These are phyloP conservation scores for Cheilosia soror DNA, from an alignment of 2,888 invertebrate species.

Conservation along the genomic window DNA sequence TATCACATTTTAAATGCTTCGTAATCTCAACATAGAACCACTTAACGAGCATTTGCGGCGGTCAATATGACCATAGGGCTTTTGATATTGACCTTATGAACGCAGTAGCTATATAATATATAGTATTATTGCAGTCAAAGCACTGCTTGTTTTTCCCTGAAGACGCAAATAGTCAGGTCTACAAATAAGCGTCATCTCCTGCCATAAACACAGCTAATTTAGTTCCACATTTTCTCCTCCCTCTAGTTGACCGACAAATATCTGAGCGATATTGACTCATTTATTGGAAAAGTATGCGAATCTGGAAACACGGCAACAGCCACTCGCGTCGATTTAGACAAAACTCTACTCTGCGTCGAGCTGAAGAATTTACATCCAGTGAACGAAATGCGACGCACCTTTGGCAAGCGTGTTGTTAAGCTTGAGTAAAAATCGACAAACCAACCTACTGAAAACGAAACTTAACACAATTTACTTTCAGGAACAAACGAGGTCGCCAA, in stretches of 20 bases:
- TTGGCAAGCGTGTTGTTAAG: conserved; percentile 91
- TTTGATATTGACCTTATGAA: too few relatives aligned
- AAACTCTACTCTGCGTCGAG: conserved; percentile 87
- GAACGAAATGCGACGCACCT: conserved; percentile 92
- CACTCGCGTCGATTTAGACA: conserved; percentile 86
- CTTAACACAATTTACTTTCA: conserved; percentile 81
- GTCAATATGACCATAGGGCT: too few relatives aligned
- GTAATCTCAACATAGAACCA: too few relatives aligned
- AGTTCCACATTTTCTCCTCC: neutral
- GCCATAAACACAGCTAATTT: neutral
- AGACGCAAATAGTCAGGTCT: too few relatives aligned
- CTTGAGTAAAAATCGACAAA: conserved; percentile 84
- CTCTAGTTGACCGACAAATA: conserved; percentile 80
- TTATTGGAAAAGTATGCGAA: conserved; percentile 80
- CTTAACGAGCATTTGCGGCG: too few relatives aligned
- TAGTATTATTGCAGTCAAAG: too few relatives aligned
- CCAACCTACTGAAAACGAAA: neutral
- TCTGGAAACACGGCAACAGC: conserved; percentile 76
- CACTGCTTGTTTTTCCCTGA: too few relatives aligned
- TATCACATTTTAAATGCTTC: too few relatives aligned
- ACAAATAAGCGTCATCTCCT: too few relatives aligned
- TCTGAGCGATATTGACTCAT: conserved; percentile 80
- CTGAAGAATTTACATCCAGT: conserved; percentile 90
- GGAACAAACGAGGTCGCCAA: conserved; percentile 86
- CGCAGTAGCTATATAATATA: too few relatives aligned